Percentiles rank a stretch among this genome's conserved stretches.
phyloP scores from a whole-genome alignment of 2,797 vertebrate species.

The Acipenser ruthenus region DNA sequence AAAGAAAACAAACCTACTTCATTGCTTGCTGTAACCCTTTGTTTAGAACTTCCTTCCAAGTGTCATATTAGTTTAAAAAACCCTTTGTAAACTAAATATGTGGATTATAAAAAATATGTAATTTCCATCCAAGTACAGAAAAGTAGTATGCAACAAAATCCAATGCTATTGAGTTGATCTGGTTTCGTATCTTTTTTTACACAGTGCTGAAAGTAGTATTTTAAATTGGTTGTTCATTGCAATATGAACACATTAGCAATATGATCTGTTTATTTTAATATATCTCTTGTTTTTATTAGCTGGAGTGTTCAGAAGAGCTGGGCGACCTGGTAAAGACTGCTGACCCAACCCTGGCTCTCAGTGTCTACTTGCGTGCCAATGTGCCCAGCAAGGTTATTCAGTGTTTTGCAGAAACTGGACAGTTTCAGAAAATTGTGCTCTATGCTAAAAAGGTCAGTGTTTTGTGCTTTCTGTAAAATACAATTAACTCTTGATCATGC shows the following conservation, averaged over 20 bases:
- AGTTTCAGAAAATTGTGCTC: constrained; percentile 89
- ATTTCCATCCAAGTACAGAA: too few relatives aligned
- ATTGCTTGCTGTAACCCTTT: neutral
- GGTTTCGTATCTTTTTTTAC: too few relatives aligned
- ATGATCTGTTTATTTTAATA: too few relatives aligned
- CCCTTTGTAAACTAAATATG: too few relatives aligned
- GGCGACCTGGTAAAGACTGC: constrained; percentile 80
- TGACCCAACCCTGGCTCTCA: constrained; percentile 80
- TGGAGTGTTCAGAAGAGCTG: constrained; percentile 89
- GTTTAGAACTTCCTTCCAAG: neutral
- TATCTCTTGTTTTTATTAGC: constrained; percentile 43
- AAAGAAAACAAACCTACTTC: neutral
- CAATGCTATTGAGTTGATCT: too few relatives aligned
- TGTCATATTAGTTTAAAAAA: neutral
- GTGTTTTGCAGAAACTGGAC: constrained; percentile 89
- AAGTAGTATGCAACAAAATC: too few relatives aligned
- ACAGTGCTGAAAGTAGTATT: neutral
- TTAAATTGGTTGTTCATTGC: neutral
- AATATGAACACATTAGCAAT: too few relatives aligned
- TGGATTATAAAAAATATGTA: too few relatives aligned
- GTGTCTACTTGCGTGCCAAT: constrained; percentile 83
- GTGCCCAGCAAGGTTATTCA: constrained; percentile 90
- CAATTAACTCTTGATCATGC: neutral
- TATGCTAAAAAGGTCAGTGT: constrained; percentile 84
- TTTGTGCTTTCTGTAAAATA: neutral